These are phyloP conservation scores for Cassiopea xamachana DNA, from an alignment of 30 jellyfish, hydroid and myxozoan genomes.

Conservation along the genomic window DNA sequence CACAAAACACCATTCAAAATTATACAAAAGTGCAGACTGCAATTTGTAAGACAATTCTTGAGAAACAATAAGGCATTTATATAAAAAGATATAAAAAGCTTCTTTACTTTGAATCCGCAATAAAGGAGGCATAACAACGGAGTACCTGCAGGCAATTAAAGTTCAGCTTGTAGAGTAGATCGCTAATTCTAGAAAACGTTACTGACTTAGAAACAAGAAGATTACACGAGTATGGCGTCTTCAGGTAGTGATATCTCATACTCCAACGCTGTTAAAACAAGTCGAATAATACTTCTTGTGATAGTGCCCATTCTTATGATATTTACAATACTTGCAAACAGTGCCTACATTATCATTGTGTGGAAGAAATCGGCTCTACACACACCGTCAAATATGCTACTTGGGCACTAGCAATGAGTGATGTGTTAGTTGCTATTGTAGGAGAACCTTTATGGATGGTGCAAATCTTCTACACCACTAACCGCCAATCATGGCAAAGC, in stretches of 20 bases:
- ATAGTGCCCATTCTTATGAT: not conserved
- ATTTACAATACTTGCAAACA: not conserved
- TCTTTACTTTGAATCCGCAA: too few species aligned
- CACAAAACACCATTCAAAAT: too few species aligned
- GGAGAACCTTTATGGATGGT: not conserved
- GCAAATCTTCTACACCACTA: not conserved
- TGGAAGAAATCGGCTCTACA: not conserved
- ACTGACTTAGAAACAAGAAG: too few species aligned
- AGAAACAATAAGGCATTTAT: too few species aligned
- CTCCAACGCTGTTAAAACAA: not conserved
- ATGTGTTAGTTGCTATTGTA: not conserved
- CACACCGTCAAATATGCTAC: not conserved
- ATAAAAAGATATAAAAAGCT: too few species aligned
- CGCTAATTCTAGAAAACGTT: too few species aligned
- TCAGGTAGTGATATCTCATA: not conserved
- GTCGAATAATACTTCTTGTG: not conserved
- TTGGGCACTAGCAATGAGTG: not conserved
- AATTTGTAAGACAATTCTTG: too few species aligned
- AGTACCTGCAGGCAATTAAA: too few species aligned
- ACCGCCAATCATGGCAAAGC: not conserved
- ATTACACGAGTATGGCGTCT: not conserved
- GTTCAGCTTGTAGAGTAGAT: too few species aligned
- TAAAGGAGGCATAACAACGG: too few species aligned
- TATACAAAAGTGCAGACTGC: too few species aligned
- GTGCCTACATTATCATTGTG: not conserved